A percentile compares a stretch with the other conserved stretches of the same genome.
Conservation (phyloP, 2,113 vertebrate genomes). For the Trematocara zebra region DNA sequence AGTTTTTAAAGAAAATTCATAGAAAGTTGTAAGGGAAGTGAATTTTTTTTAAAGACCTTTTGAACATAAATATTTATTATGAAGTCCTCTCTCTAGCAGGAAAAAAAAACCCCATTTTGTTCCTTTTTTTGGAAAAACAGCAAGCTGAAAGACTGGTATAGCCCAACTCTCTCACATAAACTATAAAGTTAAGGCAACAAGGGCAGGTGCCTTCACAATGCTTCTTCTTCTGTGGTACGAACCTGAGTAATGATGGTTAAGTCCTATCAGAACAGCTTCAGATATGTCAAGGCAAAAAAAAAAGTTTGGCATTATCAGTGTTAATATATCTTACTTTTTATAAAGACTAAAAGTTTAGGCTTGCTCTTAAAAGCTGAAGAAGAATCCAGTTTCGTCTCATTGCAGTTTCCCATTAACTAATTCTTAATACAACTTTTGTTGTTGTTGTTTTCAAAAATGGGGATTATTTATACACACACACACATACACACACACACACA, state of each 20-base stretch:
- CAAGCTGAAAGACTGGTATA: neutral
- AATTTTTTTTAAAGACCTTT: neutral
- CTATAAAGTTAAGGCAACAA: neutral
- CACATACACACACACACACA: too few species aligned
- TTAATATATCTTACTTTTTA: neutral
- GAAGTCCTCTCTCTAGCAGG: neutral
- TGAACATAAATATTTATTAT: neutral
- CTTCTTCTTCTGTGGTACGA: neutral
- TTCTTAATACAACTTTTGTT: neutral
- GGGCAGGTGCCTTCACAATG: neutral
- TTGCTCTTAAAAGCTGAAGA: neutral
- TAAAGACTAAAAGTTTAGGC: neutral
- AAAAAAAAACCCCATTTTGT: fast-evolving
- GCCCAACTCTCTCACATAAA: neutral
- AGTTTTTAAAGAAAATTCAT: neutral
- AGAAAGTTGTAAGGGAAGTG: neutral
- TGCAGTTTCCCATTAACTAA: neutral
- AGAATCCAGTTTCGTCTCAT: neutral
- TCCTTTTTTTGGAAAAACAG: neutral
- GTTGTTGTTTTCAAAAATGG: neutral
- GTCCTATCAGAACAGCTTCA: neutral
- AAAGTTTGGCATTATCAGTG: neutral
- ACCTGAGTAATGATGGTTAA: neutral
- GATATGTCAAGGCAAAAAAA: neutral
- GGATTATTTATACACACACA: neutral